Base-by-base conservation (phyloP, 2,797 vertebrate species). In the Kryptolebias ocellatus region DNA sequence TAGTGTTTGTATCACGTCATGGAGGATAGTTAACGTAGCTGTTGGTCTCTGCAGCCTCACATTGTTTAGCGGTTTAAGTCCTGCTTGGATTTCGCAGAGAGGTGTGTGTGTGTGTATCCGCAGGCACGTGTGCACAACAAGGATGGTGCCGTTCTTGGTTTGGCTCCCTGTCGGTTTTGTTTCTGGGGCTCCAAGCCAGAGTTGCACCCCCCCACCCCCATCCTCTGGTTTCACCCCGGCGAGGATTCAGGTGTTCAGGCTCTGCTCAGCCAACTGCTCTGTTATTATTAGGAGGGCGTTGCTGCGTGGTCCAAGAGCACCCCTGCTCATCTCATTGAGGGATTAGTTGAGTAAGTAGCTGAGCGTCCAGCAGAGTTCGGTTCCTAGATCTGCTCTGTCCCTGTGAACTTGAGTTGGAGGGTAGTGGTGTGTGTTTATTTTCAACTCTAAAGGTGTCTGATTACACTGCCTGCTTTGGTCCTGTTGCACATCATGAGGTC, bases 211-310 rank as follows among this genome's bases (percentile, higher is more conserved):
- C 59, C 60, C 28, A 53, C 39, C 14, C 39, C 2, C 46, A 52
- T 53, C 64, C 72, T 76, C 68, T 55, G 14, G 63, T 79, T 78
- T 78, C 66, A 66, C 44, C 66, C 20, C 20, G 20, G 58, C 49
- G 77, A 76, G 72, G 70, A 73, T 81, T 70, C 51, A 45, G 56
- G 57, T 61, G 20, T 44, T 70, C 66, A 24, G 1, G 20, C 20
- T 24, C 20, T 24, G 20, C 20, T 81, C 72, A 70, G 68, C 37
- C 64, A 75, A 59, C 70, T 73, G 62, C 63, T 68, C 17, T 81
- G 81, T 81, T 86, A 83, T 85, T 86, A 77, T 84, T 76, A 78
- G 76, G 79, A 73, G 57, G 70, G 47, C 74, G 79, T 70, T 75
- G 66, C 79, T 67, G 29, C 56, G 47, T 74, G 65, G 49, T 61